These are phyloP conservation scores for Tetrapedia diversipes DNA, from an alignment of 2,888 invertebrate species.

Conservation along the genomic window DNA sequence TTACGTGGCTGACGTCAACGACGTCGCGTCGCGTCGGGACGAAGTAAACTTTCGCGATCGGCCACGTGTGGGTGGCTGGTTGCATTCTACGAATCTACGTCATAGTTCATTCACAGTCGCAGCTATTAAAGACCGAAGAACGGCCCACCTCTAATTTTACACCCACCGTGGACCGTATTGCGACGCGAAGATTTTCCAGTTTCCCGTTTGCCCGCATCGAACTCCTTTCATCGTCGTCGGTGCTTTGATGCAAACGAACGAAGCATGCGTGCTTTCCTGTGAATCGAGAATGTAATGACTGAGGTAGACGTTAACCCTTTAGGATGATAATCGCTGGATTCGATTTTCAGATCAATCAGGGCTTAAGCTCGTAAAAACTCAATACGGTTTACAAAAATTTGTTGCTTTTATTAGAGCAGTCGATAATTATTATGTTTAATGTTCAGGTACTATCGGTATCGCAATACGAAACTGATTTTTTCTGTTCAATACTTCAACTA, in stretches of 20 bases:
- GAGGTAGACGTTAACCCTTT: too few relatives aligned
- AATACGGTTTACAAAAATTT: too few relatives aligned
- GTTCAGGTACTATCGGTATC: too few relatives aligned
- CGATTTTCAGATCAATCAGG: too few relatives aligned
- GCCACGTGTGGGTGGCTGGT: slow-evolving; percentile 29
- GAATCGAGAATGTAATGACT: neutral
- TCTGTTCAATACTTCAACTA: neutral
- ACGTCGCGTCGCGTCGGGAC: slow-evolving; percentile 10
- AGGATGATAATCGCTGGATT: too few relatives aligned
- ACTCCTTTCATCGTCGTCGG: neutral
- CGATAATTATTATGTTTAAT: too few relatives aligned
- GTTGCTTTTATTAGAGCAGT: too few relatives aligned
- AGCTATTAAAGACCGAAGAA: slow-evolving; percentile 34
- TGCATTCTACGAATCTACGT: slow-evolving; percentile 48
- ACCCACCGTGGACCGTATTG: slow-evolving; percentile 4
- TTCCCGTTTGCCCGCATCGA: neutral
- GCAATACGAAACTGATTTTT: too few relatives aligned
- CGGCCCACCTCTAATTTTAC: slow-evolving; percentile 50
- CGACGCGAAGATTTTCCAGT: slow-evolving; percentile 6
- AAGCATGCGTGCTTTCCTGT: too few relatives aligned
- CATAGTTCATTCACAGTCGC: slow-evolving; percentile 52
- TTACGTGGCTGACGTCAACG: slow-evolving; percentile 53
- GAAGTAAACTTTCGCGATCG: slow-evolving; percentile 35
- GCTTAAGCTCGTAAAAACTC: too few relatives aligned
- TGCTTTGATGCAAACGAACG: too few relatives aligned